phyloP scores from a whole-genome alignment of 1,140 invertebrate genomes.

The Scaptodrosophila lebanonensis region DNA sequence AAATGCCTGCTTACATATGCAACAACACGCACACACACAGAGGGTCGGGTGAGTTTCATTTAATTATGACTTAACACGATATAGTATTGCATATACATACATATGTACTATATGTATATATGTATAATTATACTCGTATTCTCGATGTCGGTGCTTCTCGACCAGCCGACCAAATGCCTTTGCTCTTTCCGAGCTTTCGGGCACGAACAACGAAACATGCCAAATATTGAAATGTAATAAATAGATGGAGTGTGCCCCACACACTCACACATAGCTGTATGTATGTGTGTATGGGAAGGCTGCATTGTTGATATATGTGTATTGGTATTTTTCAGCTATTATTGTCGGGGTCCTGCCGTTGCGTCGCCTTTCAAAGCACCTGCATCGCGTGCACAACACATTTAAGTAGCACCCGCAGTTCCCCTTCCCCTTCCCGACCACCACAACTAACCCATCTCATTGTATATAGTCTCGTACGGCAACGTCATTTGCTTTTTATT shows the following conservation, averaged over 20 bases:
- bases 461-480: conserved; percentile 13
- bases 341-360: not conserved
- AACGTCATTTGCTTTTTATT: conserved; percentile 40
- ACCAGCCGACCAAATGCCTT: no score
- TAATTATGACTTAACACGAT: conserved; percentile 69
- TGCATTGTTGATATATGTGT: no score
- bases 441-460: not conserved
- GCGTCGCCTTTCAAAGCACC: conserved; percentile 6
- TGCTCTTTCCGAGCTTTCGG: conserved; percentile 37
- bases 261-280: conserved; percentile 13
- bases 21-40: conserved; percentile 15
- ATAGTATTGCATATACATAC: conserved; percentile 59
- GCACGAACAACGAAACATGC: conserved; percentile 47
- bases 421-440: not conserved
- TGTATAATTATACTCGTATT: no score
- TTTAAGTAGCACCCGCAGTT: conserved; percentile 17
- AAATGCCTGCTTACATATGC: not conserved
- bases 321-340: no score
- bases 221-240: conserved; percentile 66
- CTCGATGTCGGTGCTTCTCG: no score
- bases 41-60: conserved; percentile 69
- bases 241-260: conserved; percentile 24
- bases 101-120: no score
- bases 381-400: conserved; percentile 60
- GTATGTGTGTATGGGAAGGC: no score